Evolutionary conservation across 2,888 invertebrate species (phyloP).

Genomic region (Endotricha flammealis): DNA sequence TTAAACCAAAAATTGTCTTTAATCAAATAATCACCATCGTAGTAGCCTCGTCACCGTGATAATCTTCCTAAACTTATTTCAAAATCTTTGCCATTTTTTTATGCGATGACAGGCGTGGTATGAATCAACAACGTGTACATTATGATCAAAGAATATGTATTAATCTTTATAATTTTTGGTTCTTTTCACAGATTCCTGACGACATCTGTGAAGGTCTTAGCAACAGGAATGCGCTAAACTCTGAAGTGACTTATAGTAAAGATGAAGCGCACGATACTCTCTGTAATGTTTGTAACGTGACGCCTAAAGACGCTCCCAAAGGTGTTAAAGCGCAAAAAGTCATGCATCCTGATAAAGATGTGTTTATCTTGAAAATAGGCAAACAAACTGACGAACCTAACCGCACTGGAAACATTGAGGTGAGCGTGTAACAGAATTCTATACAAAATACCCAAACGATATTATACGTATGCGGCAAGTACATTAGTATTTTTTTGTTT

Average conservation of each 20-base stretch:
- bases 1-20: too few species aligned
- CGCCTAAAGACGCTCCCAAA: conserved; percentile 69
- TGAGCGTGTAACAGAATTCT: conserved; percentile 63
- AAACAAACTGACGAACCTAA: conserved; percentile 81
- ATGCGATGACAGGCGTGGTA: too few species aligned
- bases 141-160: too few species aligned
- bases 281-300: conserved; percentile 62
- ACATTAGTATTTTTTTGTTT: too few species aligned
- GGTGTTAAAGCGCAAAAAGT: conserved; percentile 78
- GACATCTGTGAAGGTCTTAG: conserved; percentile 63
- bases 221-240: conserved; percentile 52
- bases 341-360: conserved; percentile 83
- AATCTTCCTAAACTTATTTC: too few species aligned
- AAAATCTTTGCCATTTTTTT: too few species aligned
- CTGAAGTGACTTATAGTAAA: conserved; percentile 53
- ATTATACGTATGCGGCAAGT: too few species aligned
- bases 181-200: conserved; percentile 52
- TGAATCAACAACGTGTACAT: too few species aligned
- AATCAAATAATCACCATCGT: too few species aligned
- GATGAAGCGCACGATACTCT: conserved; percentile 43
- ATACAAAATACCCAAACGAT: too few species aligned
- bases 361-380: conserved; percentile 85
- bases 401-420: conserved; percentile 82
- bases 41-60: too few species aligned
- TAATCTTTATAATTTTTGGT: not conserved